Evolutionary conservation across 1,140 invertebrate genomes (phyloP).

Genomic region (Penaeus vannamei): DNA sequence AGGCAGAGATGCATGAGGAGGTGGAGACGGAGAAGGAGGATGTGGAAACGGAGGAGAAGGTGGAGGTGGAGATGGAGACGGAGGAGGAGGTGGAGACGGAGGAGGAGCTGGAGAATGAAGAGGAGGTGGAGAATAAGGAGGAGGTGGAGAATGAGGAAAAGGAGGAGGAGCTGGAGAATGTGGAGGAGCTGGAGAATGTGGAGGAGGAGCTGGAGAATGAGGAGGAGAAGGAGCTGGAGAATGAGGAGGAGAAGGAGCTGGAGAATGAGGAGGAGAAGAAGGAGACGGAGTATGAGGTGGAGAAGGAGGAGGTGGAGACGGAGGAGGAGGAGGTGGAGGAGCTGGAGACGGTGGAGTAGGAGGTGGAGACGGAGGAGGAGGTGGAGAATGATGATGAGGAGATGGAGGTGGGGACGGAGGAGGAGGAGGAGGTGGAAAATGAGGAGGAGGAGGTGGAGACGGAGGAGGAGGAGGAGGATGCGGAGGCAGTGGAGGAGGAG

Average conservation of each 20-base stretch:
- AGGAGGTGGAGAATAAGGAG: neutral
- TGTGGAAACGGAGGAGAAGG: neutral
- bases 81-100: neutral
- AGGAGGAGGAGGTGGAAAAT: neutral
- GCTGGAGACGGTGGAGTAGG: neutral
- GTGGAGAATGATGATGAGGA: neutral
- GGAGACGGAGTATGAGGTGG: neutral
- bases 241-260: neutral
- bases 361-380: neutral
- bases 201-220: neutral
- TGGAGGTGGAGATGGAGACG: neutral
- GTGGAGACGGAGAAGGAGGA: neutral
- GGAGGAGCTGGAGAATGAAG: neutral
- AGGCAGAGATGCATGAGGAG: too few species aligned
- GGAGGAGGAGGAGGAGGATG: neutral
- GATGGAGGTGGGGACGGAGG: neutral
- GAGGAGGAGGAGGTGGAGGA: neutral
- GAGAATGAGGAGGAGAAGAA: neutral
- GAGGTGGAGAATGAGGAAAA: neutral
- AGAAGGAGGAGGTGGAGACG: neutral
- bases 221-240: neutral
- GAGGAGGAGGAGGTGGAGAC: neutral
- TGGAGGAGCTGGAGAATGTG: neutral
- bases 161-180: neutral
- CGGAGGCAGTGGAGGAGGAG: neutral